Conservation (phyloP, 1,140 invertebrate species). For the Scaptomyza hsui region DNA sequence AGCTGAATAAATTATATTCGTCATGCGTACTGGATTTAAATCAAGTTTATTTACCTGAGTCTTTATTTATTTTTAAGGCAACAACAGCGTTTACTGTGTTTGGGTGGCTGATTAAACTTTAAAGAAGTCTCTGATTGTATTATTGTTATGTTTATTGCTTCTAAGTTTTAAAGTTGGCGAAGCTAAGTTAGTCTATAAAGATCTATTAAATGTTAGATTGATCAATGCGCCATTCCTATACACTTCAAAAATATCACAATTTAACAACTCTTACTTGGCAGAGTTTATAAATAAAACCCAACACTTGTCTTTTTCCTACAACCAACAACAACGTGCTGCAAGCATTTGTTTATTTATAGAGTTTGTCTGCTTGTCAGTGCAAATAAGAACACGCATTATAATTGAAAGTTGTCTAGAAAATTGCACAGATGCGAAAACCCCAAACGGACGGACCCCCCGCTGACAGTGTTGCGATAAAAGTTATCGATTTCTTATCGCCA, state of each 20-base stretch:
- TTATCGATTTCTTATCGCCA: slow-evolving; percentile 58
- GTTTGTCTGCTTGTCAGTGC: slow-evolving; percentile 5
- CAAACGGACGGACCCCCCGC: slow-evolving; percentile 6
- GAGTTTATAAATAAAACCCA: background rate
- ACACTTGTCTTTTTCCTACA: background rate
- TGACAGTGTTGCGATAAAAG: slow-evolving; percentile 16
- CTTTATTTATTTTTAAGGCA: background rate
- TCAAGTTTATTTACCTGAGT: background rate
- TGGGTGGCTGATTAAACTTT: too few relatives aligned
- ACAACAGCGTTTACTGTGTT: too few relatives aligned
- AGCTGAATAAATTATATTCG: background rate
- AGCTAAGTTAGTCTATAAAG: too few relatives aligned
- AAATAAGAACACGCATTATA: slow-evolving; percentile 5
- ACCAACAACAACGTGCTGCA: background rate
- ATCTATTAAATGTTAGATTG: too few relatives aligned
- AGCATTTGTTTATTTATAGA: slow-evolving; percentile 36
- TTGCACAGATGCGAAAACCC: background rate
- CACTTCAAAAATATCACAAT: too few relatives aligned
- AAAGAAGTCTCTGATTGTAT: too few relatives aligned
- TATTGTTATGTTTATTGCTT: too few relatives aligned
- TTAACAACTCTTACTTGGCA: background rate
- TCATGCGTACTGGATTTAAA: background rate
- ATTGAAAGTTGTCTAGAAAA: slow-evolving; percentile 29
- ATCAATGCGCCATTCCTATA: too few relatives aligned
- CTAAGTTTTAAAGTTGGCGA: too few relatives aligned